phyloP scores from a whole-genome alignment of 2,888 invertebrate species.

The Orchesellides sinensis region DNA sequence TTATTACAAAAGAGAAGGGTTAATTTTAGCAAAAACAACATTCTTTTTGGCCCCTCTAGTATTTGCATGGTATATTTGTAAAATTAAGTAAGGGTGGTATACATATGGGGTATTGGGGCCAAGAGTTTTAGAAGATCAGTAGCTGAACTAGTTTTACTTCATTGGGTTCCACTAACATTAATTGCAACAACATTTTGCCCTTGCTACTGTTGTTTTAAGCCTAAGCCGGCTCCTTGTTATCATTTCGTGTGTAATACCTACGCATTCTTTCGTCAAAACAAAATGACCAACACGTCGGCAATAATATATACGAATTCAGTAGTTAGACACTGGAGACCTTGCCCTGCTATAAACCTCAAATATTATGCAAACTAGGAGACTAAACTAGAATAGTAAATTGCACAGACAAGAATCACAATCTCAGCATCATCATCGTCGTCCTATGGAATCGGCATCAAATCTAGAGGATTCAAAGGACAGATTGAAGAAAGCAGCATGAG shows the following conservation, averaged over 20 bases:
- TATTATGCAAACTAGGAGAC: constrained; percentile 20
- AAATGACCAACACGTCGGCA: not conserved
- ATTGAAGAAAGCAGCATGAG: not conserved
- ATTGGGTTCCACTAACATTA: not conserved
- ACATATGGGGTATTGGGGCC: too few species aligned
- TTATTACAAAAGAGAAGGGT: not conserved
- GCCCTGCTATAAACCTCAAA: not conserved
- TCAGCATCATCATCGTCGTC: not conserved
- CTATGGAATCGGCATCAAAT: not conserved
- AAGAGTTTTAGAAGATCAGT: not conserved
- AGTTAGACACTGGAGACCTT: not conserved
- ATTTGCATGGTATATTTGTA: too few species aligned
- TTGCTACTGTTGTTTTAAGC: not conserved
- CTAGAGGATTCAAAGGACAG: not conserved
- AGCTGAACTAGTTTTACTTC: constrained; percentile 23
- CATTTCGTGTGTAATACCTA: constrained; percentile 31
- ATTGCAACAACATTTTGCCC: not conserved
- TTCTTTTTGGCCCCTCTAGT: too few species aligned
- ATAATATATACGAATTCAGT: not conserved
- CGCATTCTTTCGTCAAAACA: constrained; percentile 48
- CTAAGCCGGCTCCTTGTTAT: not conserved
- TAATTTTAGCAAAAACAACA: too few species aligned
- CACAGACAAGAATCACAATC: constrained; percentile 42
- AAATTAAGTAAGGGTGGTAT: not conserved
- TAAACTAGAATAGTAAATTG: constrained; percentile 39